Evolutionary conservation across 2,113 vertebrate species (phyloP), one percentile per base, ranked within the genome.

Genomic region (Phyllostomus discolor): DNA sequence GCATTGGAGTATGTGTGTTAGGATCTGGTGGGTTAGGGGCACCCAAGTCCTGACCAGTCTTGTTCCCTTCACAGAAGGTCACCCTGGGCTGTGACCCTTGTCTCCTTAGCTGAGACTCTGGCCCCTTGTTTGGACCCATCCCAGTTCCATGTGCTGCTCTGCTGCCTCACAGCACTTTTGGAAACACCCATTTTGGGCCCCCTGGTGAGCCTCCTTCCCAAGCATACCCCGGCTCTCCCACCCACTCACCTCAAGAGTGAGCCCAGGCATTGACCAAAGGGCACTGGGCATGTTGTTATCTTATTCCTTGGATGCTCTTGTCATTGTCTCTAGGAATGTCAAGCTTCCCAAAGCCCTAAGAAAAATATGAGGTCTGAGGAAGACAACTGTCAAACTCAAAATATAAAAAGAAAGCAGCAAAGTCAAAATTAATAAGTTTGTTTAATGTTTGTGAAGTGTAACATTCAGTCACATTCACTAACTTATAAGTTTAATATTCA

Each of bases 401-500:
- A 41, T 64, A 43, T 20, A 81, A 88, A 87, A 82, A 73, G 28
- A 57, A 73, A 62, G 15, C 10, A 90, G 43, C 43, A 75, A 54
- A 79, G 82, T 73, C 0, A 66, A 93, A 92, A 90, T 62, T 59
- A 81, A 28, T 50, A 70, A 5, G 22, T 92, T 92, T 93, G 57
- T 62, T 79, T 75, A 88, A 83, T 80, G 31, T 62, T 88, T 83
- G 59, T 52, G 26, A 89, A 91, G 69, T 67, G 17, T 14, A 84
- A 28, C 20, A 14, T 79, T 93, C 33, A 90, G 75, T 93, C 69
- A 88, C 70, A 66, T 91, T 82, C 64, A 75, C 72, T 95, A 88
- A 75, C 75, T 81, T 76, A 54, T 96, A 87, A 72, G 35, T 81
- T 95, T 95, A 66, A 81, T 88, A 90, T 87, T 89, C 75, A 83